Evolutionary conservation across 2,113 vertebrate genomes (phyloP), one percentile per base, ranked within the genome.

Genomic region (Eolophus roseicapilla): DNA sequence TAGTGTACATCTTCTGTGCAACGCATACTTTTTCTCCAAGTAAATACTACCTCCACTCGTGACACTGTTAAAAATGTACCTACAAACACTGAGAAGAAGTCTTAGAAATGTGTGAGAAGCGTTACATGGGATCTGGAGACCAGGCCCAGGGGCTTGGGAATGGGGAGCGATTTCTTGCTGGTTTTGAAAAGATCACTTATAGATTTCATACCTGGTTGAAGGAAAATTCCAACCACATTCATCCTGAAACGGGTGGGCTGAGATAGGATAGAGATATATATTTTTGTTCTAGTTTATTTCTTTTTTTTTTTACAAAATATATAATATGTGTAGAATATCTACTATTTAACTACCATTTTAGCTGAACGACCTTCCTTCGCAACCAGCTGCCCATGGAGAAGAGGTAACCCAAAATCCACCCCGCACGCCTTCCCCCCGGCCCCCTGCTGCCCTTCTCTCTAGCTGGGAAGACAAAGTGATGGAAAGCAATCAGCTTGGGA

Each of bases 241-340:
- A 83, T 95, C 95, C 92, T 86, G 88, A 94, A 88, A 94, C 41
- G 90, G 90, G 93, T 20, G 80, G 95, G 95, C 92, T 94, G 95
- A 80, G 88, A 93, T 77, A 94, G 73, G 63, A 87, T 41, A 63
- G 53, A 91, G 37, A 81, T 21, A 80, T 78, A 89, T 88, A 90
- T 91, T 93, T 94, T 96, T 87, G 84, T 96, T 96, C 86, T 91
- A 82, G 94, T 95, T 96, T 86, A 24, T 94, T 92, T 88, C 80
- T 71, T 15, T 62, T 65, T 74, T 96, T 96, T 96, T 96, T 96
- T 96, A 97, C 95, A 96, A 97, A 97, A 97, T 96, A 97, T 96
- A 96, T 85, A 96, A 93, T 94, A 95, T 96, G 92, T 96, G 92
- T 96, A 96, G 94, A 96, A 96, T 97, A 96, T 97, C 93, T 97